phyloP scores from a whole-genome alignment of 2,888 invertebrate species.

The Rugalucina vietnamica region DNA sequence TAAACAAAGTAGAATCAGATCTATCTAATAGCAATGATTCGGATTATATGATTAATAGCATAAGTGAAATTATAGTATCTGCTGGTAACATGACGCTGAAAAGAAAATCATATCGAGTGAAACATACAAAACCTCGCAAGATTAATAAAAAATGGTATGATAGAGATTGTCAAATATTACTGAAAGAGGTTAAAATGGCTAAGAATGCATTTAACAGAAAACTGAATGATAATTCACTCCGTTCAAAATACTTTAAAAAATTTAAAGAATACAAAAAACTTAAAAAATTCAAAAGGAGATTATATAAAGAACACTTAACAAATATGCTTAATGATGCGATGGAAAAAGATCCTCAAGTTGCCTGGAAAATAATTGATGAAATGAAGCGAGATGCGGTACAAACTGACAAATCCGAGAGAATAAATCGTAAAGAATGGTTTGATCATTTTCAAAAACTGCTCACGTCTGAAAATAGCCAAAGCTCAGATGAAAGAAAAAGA shows the following conservation, averaged over 20 bases:
- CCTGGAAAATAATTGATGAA: neutral
- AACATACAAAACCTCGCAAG: neutral
- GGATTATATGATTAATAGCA: neutral
- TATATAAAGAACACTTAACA: neutral
- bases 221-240: neutral
- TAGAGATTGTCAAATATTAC: neutral
- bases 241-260: neutral
- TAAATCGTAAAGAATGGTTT: neutral
- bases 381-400: neutral
- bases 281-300: neutral
- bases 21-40: neutral
- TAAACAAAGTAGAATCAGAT: neutral
- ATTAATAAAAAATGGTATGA: neutral
- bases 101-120: neutral
- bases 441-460: neutral
- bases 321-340: neutral
- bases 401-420: neutral
- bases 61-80: neutral
- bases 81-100: neutral
- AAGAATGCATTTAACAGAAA: neutral
- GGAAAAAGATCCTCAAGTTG: neutral
- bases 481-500: too few relatives aligned
- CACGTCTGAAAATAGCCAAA: neutral
- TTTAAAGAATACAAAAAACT: neutral
- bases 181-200: neutral